Evolutionary conservation across 2,113 vertebrate genomes (phyloP).

Genomic region (Stomatorhinus ivindoensis): DNA sequence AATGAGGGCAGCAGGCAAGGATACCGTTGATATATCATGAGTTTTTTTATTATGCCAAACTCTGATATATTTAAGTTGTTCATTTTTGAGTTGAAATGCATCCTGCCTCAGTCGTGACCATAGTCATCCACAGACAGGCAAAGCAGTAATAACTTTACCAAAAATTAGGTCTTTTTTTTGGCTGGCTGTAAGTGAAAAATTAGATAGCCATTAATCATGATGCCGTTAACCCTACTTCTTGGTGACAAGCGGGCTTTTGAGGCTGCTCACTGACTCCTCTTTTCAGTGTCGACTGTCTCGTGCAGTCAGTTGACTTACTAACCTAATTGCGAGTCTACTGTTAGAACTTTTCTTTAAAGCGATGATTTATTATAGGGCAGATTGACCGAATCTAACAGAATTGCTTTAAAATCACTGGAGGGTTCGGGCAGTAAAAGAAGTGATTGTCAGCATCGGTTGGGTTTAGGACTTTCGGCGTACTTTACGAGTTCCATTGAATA

Average conservation of each 20-base stretch:
- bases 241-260: background rate
- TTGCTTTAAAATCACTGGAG: background rate
- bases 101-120: background rate
- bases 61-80: background rate
- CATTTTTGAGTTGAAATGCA: background rate
- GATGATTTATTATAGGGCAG: background rate
- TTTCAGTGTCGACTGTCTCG: background rate
- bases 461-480: background rate
- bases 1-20: background rate
- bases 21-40: background rate
- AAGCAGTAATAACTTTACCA: background rate
- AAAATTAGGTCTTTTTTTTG: background rate
- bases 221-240: background rate
- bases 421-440: background rate
- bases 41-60: background rate
- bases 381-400: background rate
- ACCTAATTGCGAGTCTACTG: background rate
- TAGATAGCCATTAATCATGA: background rate
- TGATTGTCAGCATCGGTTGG: background rate
- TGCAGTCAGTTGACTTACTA: background rate
- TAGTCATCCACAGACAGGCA: background rate
- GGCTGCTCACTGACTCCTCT: background rate
- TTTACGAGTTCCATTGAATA: background rate
- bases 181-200: background rate
- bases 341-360: background rate